These are phyloP conservation scores for Tauraco erythrolophus DNA, from an alignment of 2,113 vertebrate species.

Conservation along the genomic window DNA sequence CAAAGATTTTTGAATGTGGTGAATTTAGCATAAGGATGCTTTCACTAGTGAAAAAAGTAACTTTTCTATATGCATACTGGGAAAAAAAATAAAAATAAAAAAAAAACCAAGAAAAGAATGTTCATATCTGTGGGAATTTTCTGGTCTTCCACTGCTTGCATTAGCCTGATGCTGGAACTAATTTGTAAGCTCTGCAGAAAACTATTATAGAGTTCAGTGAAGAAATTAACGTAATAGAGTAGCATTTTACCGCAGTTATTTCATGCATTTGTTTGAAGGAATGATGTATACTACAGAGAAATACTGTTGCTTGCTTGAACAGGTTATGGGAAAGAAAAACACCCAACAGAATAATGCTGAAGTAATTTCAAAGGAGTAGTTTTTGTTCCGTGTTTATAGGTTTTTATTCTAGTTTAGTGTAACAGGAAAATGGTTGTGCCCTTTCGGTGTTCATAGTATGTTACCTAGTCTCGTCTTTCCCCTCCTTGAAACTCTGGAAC, in stretches of 20 bases:
- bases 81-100: not conserved
- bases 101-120: not conserved
- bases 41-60: not conserved
- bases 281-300: not conserved
- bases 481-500: not conserved
- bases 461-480: not conserved
- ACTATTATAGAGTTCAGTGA: not conserved
- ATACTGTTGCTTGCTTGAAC: not conserved
- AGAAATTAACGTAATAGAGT: not conserved
- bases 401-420: not conserved
- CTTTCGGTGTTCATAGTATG: fast-evolving
- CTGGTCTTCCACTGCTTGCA: not conserved
- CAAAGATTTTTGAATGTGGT: not conserved
- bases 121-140: not conserved
- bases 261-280: not conserved
- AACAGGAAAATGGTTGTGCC: not conserved
- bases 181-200: not conserved
- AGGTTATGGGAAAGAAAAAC: not conserved
- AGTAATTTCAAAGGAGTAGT: not conserved
- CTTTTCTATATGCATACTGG: not conserved
- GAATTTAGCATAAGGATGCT: not conserved
- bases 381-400: not conserved
- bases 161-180: not conserved
- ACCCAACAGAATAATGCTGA: not conserved
- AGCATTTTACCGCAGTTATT: not conserved